phyloP scores from a whole-genome alignment of 1,140 invertebrate species.

The Oscheius sp. region DNA sequence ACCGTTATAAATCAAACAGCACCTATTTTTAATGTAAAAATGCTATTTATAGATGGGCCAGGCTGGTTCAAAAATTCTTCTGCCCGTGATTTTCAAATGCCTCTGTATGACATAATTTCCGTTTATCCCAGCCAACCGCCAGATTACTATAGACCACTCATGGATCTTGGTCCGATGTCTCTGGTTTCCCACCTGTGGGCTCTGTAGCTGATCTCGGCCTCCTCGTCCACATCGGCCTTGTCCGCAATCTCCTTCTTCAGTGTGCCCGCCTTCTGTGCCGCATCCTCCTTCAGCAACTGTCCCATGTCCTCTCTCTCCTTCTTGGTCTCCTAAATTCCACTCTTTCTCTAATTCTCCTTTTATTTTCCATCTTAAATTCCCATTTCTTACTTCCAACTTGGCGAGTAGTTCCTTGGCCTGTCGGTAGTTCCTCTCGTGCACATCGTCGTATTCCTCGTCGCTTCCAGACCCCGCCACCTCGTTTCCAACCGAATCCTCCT shows the following conservation, averaged over 20 bases:
- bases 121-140: too few species aligned
- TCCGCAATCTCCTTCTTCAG: constrained; percentile 1
- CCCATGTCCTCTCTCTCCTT: constrained; percentile 20
- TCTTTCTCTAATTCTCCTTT: neutral
- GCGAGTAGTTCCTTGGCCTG: constrained; percentile 28
- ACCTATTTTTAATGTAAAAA: too few species aligned
- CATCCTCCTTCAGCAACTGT: constrained; percentile 10
- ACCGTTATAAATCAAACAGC: too few species aligned
- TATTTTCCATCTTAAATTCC: neutral
- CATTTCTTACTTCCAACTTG: constrained; percentile 9
- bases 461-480: constrained; percentile 9
- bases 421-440: constrained; percentile 24
- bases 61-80: too few species aligned
- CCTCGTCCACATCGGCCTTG: constrained; percentile 18
- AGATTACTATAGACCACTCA: too few species aligned
- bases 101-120: too few species aligned
- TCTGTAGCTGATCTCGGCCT: constrained; percentile 13
- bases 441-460: constrained; percentile 30
- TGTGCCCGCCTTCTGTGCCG: neutral
- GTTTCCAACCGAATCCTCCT: constrained; percentile 24
- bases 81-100: too few species aligned
- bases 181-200: constrained; percentile 11
- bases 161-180: too few species aligned
- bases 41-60: too few species aligned
- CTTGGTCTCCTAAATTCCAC: neutral